Conservation (phyloP, 2,797 vertebrate genomes). For the Clarias fuscus region DNA sequence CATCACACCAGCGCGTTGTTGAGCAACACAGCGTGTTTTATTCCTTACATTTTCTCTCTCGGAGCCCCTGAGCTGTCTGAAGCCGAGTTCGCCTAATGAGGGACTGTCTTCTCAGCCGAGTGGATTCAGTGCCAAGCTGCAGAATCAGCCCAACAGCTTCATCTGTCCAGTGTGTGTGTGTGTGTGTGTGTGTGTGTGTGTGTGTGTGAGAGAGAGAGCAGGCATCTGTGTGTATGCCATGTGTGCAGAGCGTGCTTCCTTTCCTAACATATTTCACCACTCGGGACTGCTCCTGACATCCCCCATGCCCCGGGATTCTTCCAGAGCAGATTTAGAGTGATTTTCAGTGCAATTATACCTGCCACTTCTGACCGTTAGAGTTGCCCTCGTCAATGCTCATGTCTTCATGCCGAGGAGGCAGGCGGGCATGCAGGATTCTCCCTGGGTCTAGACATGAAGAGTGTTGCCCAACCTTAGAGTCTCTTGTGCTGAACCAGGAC, state of each 20-base stretch:
- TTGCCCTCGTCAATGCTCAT: constrained; percentile 69
- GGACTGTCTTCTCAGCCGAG: constrained; percentile 77
- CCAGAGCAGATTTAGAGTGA: constrained; percentile 77
- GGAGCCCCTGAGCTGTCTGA: constrained; percentile 74
- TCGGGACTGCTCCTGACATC: constrained; percentile 71
- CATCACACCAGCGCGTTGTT: too few relatives aligned
- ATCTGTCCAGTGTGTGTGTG: constrained; percentile 65
- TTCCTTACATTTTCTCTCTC: constrained; percentile 55
- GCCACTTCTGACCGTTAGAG: constrained; percentile 75
- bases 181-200: constrained; percentile 58
- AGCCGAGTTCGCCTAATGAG: constrained; percentile 76
- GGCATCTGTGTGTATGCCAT: constrained; percentile 30
- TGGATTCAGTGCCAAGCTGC: constrained; percentile 77
- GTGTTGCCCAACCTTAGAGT: neutral
- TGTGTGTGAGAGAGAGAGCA: constrained; percentile 20
- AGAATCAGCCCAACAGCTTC: constrained; percentile 76
- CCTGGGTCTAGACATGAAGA: constrained; percentile 35
- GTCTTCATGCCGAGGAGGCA: constrained; percentile 70
- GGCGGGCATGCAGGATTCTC: constrained; percentile 44
- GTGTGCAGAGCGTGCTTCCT: constrained; percentile 30
- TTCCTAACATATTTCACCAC: constrained; percentile 73
- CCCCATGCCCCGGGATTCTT: constrained; percentile 69
- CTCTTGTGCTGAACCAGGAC: neutral
- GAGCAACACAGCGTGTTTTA: constrained; percentile 34
- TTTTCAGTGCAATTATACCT: constrained; percentile 82